Conservation (phyloP, 2,888 invertebrate species). For the Ophion ventricosus region DNA sequence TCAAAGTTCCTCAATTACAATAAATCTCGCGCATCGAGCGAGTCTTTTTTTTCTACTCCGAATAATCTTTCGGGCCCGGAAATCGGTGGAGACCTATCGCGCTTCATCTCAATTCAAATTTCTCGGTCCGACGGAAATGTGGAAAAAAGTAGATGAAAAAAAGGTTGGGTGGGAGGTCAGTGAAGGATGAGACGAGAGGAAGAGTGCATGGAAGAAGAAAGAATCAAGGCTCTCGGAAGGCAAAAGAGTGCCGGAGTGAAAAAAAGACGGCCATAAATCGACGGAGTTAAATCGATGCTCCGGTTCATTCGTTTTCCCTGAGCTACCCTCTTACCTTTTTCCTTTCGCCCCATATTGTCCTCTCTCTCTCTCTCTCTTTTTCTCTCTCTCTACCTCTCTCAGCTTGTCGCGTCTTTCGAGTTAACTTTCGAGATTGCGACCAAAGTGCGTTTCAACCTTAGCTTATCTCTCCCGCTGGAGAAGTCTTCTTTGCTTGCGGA, state of each 20-base stretch:
- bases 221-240: constrained; percentile 13
- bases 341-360: neutral
- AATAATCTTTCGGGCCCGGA: constrained; percentile 42
- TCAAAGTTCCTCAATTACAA: constrained; percentile 58
- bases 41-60: constrained; percentile 30
- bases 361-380: neutral
- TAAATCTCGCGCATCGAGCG: constrained; percentile 11
- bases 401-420: constrained; percentile 48
- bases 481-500: constrained; percentile 58
- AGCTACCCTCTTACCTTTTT: neutral
- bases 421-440: constrained; percentile 59
- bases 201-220: constrained; percentile 28
- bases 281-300: constrained; percentile 63
- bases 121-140: constrained; percentile 23
- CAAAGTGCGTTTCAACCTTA: constrained; percentile 56
- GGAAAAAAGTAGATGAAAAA: constrained; percentile 8
- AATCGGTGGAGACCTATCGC: constrained; percentile 23
- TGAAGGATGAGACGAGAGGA: constrained; percentile 10
- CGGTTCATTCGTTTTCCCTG: constrained; percentile 44
- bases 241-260: constrained; percentile 38
- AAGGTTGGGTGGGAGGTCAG: neutral
- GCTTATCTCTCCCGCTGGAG: constrained; percentile 62
- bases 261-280: constrained; percentile 57
- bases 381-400: constrained; percentile 7
- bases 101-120: constrained; percentile 43